phyloP scores from a whole-genome alignment of 2,888 invertebrate genomes.

The Cepaea hortensis region DNA sequence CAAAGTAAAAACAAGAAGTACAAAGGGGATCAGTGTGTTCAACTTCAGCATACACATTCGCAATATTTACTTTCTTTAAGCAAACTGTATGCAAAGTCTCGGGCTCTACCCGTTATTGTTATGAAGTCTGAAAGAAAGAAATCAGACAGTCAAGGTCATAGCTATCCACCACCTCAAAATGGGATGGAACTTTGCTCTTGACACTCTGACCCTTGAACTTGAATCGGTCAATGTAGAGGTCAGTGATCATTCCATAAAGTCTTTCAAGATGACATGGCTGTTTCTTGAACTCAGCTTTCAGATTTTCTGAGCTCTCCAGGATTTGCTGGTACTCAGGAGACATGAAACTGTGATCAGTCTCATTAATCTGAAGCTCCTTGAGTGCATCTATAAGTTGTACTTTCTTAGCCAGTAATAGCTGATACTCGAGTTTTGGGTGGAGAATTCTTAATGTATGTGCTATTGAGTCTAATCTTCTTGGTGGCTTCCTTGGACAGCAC shows the following conservation, averaged over 20 bases:
- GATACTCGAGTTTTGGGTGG: conserved; percentile 82
- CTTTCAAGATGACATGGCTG: conserved; percentile 82
- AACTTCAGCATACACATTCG: too few species aligned
- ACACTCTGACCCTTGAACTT: conserved; percentile 84
- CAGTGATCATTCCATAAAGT: conserved; percentile 83
- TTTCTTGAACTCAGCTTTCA: conserved; percentile 79
- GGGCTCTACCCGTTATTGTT: background rate
- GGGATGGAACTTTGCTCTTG: conserved; percentile 79
- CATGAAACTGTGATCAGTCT: conserved; percentile 78
- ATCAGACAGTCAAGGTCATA: conserved; percentile 81
- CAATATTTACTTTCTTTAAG: too few species aligned
- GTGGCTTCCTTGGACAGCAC: conserved; percentile 84
- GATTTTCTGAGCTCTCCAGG: conserved; percentile 79
- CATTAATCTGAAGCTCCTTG: conserved; percentile 82
- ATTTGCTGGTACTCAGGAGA: conserved; percentile 81
- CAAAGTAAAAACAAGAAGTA: too few species aligned
- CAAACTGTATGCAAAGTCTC: too few species aligned
- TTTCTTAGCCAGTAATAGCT: conserved; percentile 80
- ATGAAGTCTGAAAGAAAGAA: conserved; percentile 76
- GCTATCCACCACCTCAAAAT: conserved; percentile 80
- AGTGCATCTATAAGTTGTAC: conserved; percentile 78
- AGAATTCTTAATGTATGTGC: conserved; percentile 81
- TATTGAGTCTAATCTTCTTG: conserved; percentile 82
- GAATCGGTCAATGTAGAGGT: conserved; percentile 83
- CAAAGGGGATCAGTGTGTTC: too few species aligned